Evolutionary conservation across 2,113 vertebrate genomes (phyloP), one percentile per base, ranked within the genome.

Genomic region (Emydocephalus ijimae): DNA sequence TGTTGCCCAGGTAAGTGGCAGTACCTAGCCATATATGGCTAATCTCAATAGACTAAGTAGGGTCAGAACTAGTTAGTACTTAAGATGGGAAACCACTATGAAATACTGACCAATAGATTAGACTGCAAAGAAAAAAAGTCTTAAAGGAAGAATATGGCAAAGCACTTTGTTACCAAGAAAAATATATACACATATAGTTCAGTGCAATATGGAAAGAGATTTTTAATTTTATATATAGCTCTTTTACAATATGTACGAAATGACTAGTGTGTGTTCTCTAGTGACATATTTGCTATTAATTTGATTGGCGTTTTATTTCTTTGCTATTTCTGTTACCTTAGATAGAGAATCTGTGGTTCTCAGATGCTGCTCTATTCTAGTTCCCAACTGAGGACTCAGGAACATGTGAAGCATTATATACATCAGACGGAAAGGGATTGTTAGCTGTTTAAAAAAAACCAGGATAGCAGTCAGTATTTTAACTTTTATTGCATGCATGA

Each of bases 401-500:
- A 23, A 81, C 34, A 50, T 52, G 7, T 86, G 39, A 1, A 43
- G 15, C 74, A 81, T 43, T 43, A 10, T 29, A 87, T 18, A 55
- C 4, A 12, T 29, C 39, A 57, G 7, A 5, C 6, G 59, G 45
- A 61, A 29, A 39, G 14, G 64, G 52, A 24, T 14, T 45, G 87
- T 8, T 93, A 50, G 39, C 57, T 43, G 86, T 89, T 88, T 14
- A 57, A 43, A 96, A 87, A 87, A 97, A 87, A 96, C 95, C 54
- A 92, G 93, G 48, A 94, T 69, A 23, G 57, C 92, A 74, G 55
- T 29, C 23, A 90, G 54, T 10, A 92, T 96, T 92, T 89, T 96
- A 95, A 3, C 20, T 24, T 97, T 97, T 97, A 97, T 97, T 97
- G 96, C 94, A 96, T 96, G 96, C 96, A 97, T 93, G 94, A 95